phyloP scores from a whole-genome alignment of 2,797 vertebrate species.

The Parauchenoglanis ngamensis region DNA sequence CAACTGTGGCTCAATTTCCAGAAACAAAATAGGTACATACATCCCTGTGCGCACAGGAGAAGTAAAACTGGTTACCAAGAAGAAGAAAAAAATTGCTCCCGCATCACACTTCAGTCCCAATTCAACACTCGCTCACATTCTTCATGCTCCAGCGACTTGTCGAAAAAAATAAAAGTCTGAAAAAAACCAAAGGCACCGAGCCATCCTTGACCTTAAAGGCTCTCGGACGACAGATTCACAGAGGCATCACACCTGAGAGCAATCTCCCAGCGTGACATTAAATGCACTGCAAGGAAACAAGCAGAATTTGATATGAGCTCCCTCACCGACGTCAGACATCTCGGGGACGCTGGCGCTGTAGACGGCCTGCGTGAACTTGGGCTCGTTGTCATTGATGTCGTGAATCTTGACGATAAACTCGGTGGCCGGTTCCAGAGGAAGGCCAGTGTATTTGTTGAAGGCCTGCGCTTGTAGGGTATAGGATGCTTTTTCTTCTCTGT shows the following conservation, averaged over 20 bases:
- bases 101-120: constrained; percentile 37
- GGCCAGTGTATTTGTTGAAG: constrained; percentile 78
- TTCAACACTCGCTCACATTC: constrained; percentile 37
- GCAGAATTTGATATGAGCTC: constrained; percentile 29
- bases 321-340: constrained; percentile 83
- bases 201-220: constrained; percentile 51
- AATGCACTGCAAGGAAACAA: constrained; percentile 28
- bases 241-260: constrained; percentile 28
- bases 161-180: constrained; percentile 40
- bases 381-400: constrained; percentile 88
- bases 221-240: constrained; percentile 39
- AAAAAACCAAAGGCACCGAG: constrained; percentile 37
- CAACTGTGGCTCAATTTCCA: constrained; percentile 29
- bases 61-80: constrained; percentile 13
- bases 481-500: constrained; percentile 84
- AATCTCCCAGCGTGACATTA: constrained; percentile 43
- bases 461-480: constrained; percentile 84
- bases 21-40: constrained; percentile 42
- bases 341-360: constrained; percentile 85
- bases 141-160: constrained; percentile 49
- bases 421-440: constrained; percentile 83
- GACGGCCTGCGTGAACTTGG: constrained; percentile 81
- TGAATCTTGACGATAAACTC: constrained; percentile 90
- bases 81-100: constrained; percentile 12
- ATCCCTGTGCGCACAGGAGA: constrained; percentile 17